Percentiles rank a stretch among this genome's conserved stretches.
These are phyloP conservation scores for Nothura maculosa DNA, from an alignment of 2,797 vertebrate genomes.

Conservation along the genomic window DNA sequence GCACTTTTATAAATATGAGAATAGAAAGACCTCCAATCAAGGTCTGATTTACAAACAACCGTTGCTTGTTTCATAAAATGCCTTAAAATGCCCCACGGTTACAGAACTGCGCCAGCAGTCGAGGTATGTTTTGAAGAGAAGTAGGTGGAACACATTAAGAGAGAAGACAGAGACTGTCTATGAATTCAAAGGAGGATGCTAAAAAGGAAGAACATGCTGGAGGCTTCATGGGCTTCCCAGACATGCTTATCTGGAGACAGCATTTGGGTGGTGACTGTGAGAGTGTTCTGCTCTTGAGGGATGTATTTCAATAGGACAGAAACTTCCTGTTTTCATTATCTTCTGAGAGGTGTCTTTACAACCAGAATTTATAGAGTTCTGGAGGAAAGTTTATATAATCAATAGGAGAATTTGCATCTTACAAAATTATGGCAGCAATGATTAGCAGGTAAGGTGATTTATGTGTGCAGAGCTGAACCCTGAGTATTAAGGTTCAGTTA, in stretches of 20 bases:
- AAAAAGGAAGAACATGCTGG: background rate
- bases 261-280: background rate
- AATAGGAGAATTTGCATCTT: background rate
- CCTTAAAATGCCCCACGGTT: background rate
- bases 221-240: background rate
- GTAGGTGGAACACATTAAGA: background rate
- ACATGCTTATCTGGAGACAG: background rate
- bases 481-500: no score
- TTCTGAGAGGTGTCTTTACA: background rate
- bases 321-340: background rate
- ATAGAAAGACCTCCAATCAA: background rate
- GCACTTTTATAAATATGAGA: background rate
- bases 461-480: rapidly evolving
- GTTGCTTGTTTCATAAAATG: background rate
- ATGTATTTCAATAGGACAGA: background rate
- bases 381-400: background rate
- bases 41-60: background rate
- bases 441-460: background rate
- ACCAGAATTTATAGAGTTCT: background rate
- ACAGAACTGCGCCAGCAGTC: background rate
- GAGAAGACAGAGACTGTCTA: background rate
- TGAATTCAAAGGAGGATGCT: background rate
- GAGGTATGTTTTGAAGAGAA: background rate
- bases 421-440: background rate
- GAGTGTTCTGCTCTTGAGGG: background rate